These are phyloP conservation scores for Hypsopygia costalis DNA, from an alignment of 2,888 invertebrate species.

Conservation along the genomic window DNA sequence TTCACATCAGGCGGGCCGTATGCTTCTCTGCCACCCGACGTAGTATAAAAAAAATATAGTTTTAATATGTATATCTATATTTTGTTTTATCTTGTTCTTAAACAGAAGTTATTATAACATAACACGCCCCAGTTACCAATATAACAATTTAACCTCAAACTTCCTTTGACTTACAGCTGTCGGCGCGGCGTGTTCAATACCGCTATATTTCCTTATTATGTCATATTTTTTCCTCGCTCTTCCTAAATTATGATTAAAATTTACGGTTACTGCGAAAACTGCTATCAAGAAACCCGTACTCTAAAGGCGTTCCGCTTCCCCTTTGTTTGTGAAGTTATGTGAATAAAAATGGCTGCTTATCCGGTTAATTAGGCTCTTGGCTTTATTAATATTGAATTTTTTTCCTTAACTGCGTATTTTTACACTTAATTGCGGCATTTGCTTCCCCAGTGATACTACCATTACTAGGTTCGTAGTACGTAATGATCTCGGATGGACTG, in stretches of 20 bases:
- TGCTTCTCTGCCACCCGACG: no score
- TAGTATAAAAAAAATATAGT: no score
- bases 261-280: slow-evolving; percentile 36
- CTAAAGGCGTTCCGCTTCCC: background rate
- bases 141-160: background rate
- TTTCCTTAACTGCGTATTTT: background rate
- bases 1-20: no score
- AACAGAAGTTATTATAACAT: no score
- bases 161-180: slow-evolving; percentile 9
- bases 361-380: slow-evolving; percentile 9
- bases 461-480: no score
- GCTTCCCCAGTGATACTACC: no score
- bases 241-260: slow-evolving; percentile 59
- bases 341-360: slow-evolving; percentile 5
- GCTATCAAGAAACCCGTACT: background rate
- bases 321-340: slow-evolving; percentile 7
- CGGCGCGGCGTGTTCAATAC: slow-evolving; percentile 18
- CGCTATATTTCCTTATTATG: slow-evolving; percentile 39
- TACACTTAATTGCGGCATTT: no score
- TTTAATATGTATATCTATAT: no score
- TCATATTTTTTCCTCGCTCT: slow-evolving; percentile 43
- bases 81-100: no score
- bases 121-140: background rate
- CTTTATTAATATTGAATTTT: slow-evolving; percentile 8
- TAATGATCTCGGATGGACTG: no score